A percentile compares a stretch with the other conserved stretches of the same genome.
phyloP scores from a whole-genome alignment of 2,113 vertebrate species.

The Piaya cayana region DNA sequence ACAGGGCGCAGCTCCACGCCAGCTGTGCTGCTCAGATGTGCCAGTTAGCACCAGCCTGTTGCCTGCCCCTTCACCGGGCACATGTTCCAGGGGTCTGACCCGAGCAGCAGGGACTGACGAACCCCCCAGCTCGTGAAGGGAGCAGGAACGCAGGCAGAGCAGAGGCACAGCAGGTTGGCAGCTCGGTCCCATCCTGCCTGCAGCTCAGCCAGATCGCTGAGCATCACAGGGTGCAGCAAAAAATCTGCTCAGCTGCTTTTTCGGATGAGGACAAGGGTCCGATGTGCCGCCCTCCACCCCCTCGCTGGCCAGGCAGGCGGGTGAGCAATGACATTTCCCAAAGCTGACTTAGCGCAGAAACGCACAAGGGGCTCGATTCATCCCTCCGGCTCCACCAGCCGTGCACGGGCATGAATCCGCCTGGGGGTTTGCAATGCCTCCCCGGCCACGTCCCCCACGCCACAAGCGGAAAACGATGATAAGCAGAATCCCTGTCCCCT shows the following conservation, averaged over 20 bases:
- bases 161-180: accelerated
- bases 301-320: background rate
- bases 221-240: background rate
- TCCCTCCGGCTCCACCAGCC: background rate
- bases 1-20: background rate
- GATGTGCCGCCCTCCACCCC: background rate
- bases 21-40: accelerated
- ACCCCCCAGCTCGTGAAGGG: accelerated
- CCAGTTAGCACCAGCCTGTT: background rate
- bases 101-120: background rate
- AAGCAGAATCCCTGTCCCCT: background rate
- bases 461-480: background rate
- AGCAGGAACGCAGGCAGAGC: background rate
- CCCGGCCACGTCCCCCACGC: background rate
- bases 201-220: background rate
- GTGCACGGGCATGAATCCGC: background rate
- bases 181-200: background rate
- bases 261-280: background rate
- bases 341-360: background rate
- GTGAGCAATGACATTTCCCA: slow-evolving; percentile 12
- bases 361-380: background rate
- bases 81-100: accelerated
- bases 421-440: background rate
- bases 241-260: background rate
- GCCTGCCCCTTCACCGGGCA: background rate